A percentile compares a stretch with the other conserved stretches of the same genome.
Evolutionary conservation across 2,888 invertebrate genomes (phyloP).

Genomic region (Amphimallon solstitiale): DNA sequence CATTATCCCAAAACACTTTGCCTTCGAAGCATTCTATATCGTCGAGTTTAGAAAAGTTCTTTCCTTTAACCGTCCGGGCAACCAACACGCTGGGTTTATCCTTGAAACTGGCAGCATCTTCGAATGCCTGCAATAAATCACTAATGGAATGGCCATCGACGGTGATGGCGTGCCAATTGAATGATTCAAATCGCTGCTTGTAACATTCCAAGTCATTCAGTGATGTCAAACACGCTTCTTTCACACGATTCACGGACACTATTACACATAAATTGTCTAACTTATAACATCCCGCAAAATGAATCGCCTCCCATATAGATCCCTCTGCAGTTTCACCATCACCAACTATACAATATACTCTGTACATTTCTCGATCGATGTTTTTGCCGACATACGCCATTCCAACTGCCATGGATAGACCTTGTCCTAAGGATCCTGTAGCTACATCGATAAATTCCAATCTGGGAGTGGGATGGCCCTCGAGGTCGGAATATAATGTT

Average conservation of each 20-base stretch:
- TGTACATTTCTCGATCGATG: constrained; percentile 79
- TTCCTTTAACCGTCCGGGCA: constrained; percentile 88
- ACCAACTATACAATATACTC: constrained; percentile 91
- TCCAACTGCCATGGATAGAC: constrained; percentile 90
- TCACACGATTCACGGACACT: constrained; percentile 93
- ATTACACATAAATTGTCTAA: constrained; percentile 94
- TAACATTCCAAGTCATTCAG: constrained; percentile 86
- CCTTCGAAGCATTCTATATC: constrained; percentile 95
- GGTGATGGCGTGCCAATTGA: constrained; percentile 87
- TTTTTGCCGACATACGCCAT: constrained; percentile 94
- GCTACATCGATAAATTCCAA: constrained; percentile 95
- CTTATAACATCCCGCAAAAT: constrained; percentile 90
- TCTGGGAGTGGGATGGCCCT: constrained; percentile 96
- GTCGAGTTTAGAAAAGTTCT: constrained; percentile 83
- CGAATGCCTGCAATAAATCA: constrained; percentile 84
- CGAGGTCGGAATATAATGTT: constrained; percentile 88
- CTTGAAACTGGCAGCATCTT: constrained; percentile 74
- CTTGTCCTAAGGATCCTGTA: constrained; percentile 95
- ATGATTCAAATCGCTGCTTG: constrained; percentile 80
- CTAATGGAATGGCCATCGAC: constrained; percentile 95
- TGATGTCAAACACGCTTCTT: constrained; percentile 92
- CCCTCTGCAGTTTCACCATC: constrained; percentile 98
- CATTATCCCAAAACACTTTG: constrained; percentile 84
- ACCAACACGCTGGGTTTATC: constrained; percentile 88
- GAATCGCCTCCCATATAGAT: constrained; percentile 92